Base-by-base conservation (phyloP, 2,888 invertebrate species). In the Megastigmus dorsalis region DNA sequence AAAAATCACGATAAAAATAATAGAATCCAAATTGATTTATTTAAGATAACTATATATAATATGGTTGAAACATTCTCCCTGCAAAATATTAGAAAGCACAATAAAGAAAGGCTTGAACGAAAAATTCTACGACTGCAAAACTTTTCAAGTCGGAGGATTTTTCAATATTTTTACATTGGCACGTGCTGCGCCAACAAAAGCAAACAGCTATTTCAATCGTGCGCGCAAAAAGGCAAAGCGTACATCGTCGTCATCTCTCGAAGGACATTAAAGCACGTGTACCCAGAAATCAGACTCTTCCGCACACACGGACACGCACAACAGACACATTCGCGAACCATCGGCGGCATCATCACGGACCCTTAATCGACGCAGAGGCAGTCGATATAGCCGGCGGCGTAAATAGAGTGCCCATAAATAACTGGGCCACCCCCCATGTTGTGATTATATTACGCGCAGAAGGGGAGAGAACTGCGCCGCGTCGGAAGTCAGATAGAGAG, bases 371-470 rank as follows among this genome's bases (percentile, higher is more conserved):
- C 36, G 20, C 18, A 10, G 41, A 0, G n/a, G 59, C 33, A 28
- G 18, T 30, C 50, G 69, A 69, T 26, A 68, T 43, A 45, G 54
- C 59, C 66, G 66, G 9, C 33, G 65, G 72, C 52, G 55, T 55
- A 68, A 68, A 68, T 73, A 66, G 60, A 66, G 43, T 41, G 15
- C 38, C 85, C 84, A 86, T 88, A 87, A 88, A 88, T 88, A 86
- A 88, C 85, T 81, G 77, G 81, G 79, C 85, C 83, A 84, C 85
- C 86, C 87, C 84, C 79, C 81, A 80, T 86, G 87, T 87, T 88
- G 85, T 87, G 87, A 88, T 88, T 87, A 85, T 83, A 87, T 87
- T 87, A 87, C 82, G 83, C 78, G 82, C 83, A 80, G 80, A 60
- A 74, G n/a, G 78, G 71, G 77, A 78, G 78, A 77, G 77, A 76